These are phyloP conservation scores for Rhyacophila evoluta DNA, from an alignment of 2,888 invertebrate species.

Conservation along the genomic window DNA sequence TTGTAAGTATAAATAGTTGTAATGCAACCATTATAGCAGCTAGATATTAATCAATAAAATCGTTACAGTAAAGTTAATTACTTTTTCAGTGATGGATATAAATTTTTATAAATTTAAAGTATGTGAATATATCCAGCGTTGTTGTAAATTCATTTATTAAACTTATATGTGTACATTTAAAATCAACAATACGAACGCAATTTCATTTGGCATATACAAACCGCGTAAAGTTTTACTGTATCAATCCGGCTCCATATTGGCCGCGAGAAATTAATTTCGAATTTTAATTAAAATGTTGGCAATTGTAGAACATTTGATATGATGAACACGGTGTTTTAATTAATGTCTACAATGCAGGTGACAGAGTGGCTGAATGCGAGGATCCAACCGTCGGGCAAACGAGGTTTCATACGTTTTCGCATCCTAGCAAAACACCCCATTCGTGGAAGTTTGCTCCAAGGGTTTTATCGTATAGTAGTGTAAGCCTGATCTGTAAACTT, in stretches of 20 bases:
- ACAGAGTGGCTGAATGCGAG: background rate
- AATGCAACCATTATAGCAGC: too few relatives aligned
- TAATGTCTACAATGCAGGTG: slow-evolving; percentile 6
- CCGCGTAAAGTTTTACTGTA: background rate
- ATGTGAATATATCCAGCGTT: too few relatives aligned
- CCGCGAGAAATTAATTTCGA: slow-evolving; percentile 35
- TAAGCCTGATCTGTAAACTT: background rate
- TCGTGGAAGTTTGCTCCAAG: background rate
- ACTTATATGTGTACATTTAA: too few relatives aligned
- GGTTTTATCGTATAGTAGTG: background rate
- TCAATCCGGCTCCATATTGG: slow-evolving; percentile 16
- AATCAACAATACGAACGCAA: too few relatives aligned
- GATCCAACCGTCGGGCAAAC: background rate
- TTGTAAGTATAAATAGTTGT: too few relatives aligned
- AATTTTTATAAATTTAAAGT: too few relatives aligned
- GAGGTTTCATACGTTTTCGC: background rate
- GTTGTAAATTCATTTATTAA: too few relatives aligned
- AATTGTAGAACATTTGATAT: slow-evolving; percentile 36
- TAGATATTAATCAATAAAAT: too few relatives aligned
- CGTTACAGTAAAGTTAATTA: too few relatives aligned
- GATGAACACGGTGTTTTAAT: slow-evolving; percentile 29
- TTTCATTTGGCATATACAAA: background rate
- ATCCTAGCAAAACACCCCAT: slow-evolving; percentile 6
- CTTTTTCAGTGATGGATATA: too few relatives aligned
- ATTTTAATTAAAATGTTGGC: slow-evolving; percentile 34